Evolutionary conservation across 1,140 invertebrate genomes (phyloP).

Genomic region (Musca vetustissima): DNA sequence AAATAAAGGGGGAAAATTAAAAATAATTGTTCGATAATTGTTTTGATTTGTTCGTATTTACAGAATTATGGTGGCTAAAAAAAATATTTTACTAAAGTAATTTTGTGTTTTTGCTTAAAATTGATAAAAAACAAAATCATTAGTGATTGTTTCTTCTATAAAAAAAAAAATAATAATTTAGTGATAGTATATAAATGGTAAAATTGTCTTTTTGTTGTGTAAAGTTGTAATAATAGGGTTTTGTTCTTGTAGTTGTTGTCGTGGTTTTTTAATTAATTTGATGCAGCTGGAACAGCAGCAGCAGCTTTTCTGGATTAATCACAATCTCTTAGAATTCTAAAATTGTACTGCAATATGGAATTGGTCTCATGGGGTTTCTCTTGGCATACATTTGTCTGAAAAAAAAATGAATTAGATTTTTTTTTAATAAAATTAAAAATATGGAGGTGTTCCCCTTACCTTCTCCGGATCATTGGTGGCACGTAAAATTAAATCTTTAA

Average conservation of each 20-base stretch:
- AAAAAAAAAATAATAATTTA: background rate
- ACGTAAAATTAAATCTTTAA: constrained; percentile 46
- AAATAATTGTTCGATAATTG: too few relatives aligned
- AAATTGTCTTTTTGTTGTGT: background rate
- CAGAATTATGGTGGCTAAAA: too few relatives aligned
- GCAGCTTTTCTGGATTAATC: constrained; percentile 37
- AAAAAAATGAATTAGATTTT: background rate
- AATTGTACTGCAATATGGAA: constrained; percentile 55
- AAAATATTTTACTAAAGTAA: too few relatives aligned
- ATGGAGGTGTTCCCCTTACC: constrained; percentile 28
- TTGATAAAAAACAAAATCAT: background rate
- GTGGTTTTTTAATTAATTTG: background rate
- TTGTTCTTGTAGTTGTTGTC: background rate
- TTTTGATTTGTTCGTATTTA: too few relatives aligned
- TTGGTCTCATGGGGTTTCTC: constrained; percentile 51
- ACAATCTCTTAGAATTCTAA: constrained; percentile 56
- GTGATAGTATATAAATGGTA: background rate
- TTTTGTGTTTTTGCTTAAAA: too few relatives aligned
- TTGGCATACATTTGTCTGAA: constrained; percentile 52
- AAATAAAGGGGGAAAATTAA: too few relatives aligned
- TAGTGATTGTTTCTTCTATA: background rate
- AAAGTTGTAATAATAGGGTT: background rate
- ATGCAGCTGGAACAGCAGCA: background rate
- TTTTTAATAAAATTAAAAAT: background rate
- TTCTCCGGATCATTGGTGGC: constrained; percentile 47